Conservation (phyloP, 2,113 vertebrate species). For the Sinocyclocheilus rhinocerous region DNA sequence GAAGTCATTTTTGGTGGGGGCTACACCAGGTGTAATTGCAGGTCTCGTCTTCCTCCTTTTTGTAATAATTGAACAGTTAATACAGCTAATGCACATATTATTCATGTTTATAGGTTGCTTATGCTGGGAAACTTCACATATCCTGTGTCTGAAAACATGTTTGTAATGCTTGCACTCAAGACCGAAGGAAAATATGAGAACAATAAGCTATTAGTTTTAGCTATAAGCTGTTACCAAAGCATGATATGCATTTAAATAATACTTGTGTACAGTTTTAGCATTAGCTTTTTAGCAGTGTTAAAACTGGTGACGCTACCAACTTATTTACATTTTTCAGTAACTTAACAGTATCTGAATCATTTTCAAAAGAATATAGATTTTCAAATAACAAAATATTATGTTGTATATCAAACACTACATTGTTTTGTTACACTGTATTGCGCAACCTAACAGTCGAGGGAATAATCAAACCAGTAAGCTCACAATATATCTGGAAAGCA, state of each 20-base stretch:
- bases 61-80: constrained; percentile 57
- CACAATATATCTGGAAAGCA: background rate
- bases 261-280: background rate
- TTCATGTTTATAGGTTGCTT: constrained; percentile 41
- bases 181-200: background rate
- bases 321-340: background rate
- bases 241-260: background rate
- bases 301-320: background rate
- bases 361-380: background rate
- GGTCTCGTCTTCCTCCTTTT: constrained; percentile 38
- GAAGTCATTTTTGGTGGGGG: constrained; percentile 43
- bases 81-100: constrained; percentile 50
- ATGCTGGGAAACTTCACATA: constrained; percentile 33
- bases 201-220: background rate
- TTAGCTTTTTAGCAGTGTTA: background rate
- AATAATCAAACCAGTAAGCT: background rate
- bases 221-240: background rate
- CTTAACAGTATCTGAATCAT: background rate
- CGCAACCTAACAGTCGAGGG: background rate
- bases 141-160: constrained; percentile 43
- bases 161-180: background rate
- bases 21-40: constrained; percentile 40
- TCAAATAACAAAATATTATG: background rate
- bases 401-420: background rate
- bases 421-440: background rate